Percentiles rank a stretch among this genome's conserved stretches.
These are phyloP conservation scores for Babyrousa celebensis DNA, from an alignment of 2,797 vertebrate species.

Conservation along the genomic window DNA sequence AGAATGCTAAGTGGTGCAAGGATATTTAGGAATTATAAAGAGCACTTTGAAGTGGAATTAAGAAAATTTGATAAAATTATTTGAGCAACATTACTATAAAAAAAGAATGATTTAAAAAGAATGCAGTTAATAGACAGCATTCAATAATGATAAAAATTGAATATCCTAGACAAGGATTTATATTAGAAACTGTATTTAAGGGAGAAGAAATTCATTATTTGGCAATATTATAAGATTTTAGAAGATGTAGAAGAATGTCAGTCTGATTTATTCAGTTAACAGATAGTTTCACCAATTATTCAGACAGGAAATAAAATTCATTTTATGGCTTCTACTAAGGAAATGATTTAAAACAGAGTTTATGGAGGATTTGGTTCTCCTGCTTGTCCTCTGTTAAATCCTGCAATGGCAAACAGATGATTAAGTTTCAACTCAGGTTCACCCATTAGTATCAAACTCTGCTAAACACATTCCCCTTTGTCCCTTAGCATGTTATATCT, in stretches of 20 bases:
- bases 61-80: conserved; percentile 16
- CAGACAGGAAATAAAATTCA: background rate
- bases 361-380: background rate
- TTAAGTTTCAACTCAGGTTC: background rate
- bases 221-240: conserved; percentile 39
- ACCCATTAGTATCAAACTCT: background rate
- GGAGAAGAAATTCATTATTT: conserved; percentile 45
- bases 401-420: background rate
- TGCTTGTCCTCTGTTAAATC: background rate
- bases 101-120: background rate
- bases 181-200: background rate
- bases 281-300: background rate
- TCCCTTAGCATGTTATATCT: background rate
- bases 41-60: background rate
- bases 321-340: background rate
- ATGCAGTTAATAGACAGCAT: background rate
- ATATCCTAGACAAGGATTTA: background rate
- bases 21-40: background rate
- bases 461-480: background rate
- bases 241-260: background rate
- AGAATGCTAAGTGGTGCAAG: background rate
- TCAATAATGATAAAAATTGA: background rate
- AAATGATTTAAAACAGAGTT: conserved; percentile 5
- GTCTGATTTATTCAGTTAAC: conserved; percentile 16
- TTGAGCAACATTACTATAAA: background rate